These are phyloP conservation scores for Passerina amoena DNA, from an alignment of 2,113 vertebrate species.

Conservation along the genomic window DNA sequence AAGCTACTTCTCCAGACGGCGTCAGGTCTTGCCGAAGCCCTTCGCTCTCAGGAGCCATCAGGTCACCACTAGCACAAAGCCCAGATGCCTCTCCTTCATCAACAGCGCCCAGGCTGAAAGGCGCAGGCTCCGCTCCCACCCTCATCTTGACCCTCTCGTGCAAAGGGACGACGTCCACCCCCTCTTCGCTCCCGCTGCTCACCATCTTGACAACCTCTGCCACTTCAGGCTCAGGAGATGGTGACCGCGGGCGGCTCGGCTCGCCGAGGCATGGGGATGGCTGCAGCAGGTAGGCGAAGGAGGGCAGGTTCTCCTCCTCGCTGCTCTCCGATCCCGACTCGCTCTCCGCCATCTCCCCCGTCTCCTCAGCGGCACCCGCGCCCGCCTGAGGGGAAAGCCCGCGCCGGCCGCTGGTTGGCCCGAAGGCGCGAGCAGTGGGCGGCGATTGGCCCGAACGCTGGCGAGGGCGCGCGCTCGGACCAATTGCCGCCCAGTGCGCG, in stretches of 20 bases:
- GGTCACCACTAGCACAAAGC: not conserved
- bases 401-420: not conserved
- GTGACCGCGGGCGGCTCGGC: not conserved
- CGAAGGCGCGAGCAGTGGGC: rapidly evolving
- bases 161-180: slow-evolving; percentile 54
- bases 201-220: slow-evolving; percentile 15
- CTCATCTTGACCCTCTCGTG: slow-evolving; percentile 71
- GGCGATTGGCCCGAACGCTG: not conserved
- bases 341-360: not conserved
- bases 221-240: not conserved
- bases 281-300: slow-evolving; percentile 56
- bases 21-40: not conserved
- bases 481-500: not conserved
- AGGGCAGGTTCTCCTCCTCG: slow-evolving; percentile 75
- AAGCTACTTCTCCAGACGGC: not conserved
- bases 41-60: not conserved
- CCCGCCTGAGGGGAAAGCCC: not conserved
- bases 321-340: not conserved
- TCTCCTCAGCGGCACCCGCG: rapidly evolving
- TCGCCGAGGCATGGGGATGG: not conserved
- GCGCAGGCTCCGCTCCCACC: not conserved
- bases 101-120: not conserved
- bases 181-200: slow-evolving; percentile 77
- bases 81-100: not conserved
- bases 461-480: rapidly evolving